Evolutionary conservation across 2,113 vertebrate species (phyloP), one percentile per base, ranked within the genome.

Genomic region (Cavia aperea): DNA sequence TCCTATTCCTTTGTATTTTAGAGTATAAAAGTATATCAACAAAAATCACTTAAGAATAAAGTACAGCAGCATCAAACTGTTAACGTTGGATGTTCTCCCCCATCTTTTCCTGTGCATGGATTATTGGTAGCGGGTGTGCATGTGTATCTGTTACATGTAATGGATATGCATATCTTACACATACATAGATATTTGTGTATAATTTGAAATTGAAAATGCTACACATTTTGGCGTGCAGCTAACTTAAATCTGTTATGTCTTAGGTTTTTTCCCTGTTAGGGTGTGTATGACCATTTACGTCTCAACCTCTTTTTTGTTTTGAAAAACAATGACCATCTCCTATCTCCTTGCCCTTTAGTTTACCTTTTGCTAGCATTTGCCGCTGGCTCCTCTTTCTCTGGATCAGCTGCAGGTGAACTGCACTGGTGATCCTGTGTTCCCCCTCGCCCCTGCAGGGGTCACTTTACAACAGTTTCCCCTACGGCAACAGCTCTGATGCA

Each of bases 301-400:
- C 72, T 75, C 62, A 18, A 19, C 18, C 29, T 62, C 15, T 7
- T n/a, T 79, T 51, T 58, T 89, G 43, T 62, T 90, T 90, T 65
- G 24, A 77, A 95, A 92, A 39, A 18, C 21, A 18, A 43, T 39
- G 6, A 39, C 39, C 39, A 39, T 39, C 39, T 39, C 39, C 15
- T n/a, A 0, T 5, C 54, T 7, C 0, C 19, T 4, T 0, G 0
- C 26, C 15, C 77, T 63, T 49, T 0, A 2, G 2, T 21, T 90
- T 9, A 0, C 78, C 10, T 2, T 0, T 23, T 11, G 14, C 39
- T 36, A 29, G 11, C 7, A 0, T 43, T 36, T 33, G 23, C 33
- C 14, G 3, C 0, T 11, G 29, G 3, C 16, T 82, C 18, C 8
- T 16, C 68, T 39, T 11, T 77, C 36, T 84, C 63, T 21, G 24